Percentiles rank a stretch among this genome's conserved stretches.
phyloP scores from a whole-genome alignment of 1,140 invertebrate genomes.

The Hyles vespertilio region DNA sequence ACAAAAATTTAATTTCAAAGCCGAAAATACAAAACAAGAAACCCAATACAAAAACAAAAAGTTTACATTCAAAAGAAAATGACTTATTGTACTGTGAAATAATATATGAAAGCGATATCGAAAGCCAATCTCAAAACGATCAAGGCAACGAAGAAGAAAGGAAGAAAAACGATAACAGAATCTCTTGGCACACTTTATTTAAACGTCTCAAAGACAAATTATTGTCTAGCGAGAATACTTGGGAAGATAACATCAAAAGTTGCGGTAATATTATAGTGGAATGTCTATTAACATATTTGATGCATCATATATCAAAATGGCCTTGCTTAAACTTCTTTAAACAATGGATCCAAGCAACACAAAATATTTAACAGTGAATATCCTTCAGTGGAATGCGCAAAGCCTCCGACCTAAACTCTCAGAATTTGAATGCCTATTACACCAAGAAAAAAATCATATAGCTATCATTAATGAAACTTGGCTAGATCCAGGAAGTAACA shows the following conservation, averaged over 20 bases:
- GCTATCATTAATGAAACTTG: not conserved
- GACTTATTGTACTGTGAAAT: too few species aligned
- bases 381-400: slow-evolving; percentile 5
- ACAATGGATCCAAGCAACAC: not conserved
- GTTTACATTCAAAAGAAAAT: too few species aligned
- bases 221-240: not conserved
- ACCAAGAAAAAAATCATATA: slow-evolving; percentile 1
- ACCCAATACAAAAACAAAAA: too few species aligned
- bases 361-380: not conserved
- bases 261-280: not conserved
- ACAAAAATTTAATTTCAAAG: too few species aligned
- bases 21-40: too few species aligned
- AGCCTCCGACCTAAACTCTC: not conserved
- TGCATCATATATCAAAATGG: not conserved
- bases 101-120: too few species aligned
- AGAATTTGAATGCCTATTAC: not conserved
- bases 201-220: not conserved
- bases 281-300: not conserved
- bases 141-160: too few species aligned
- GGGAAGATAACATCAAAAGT: not conserved
- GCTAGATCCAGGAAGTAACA: not conserved
- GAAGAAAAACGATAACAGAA: too few species aligned
- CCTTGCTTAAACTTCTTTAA: not conserved
- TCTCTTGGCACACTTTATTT: too few species aligned
- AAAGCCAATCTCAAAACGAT: too few species aligned